Percentiles rank a stretch among this genome's conserved stretches.
These are phyloP conservation scores for Neria commutata DNA, from an alignment of 2,888 invertebrate genomes.

Conservation along the genomic window DNA sequence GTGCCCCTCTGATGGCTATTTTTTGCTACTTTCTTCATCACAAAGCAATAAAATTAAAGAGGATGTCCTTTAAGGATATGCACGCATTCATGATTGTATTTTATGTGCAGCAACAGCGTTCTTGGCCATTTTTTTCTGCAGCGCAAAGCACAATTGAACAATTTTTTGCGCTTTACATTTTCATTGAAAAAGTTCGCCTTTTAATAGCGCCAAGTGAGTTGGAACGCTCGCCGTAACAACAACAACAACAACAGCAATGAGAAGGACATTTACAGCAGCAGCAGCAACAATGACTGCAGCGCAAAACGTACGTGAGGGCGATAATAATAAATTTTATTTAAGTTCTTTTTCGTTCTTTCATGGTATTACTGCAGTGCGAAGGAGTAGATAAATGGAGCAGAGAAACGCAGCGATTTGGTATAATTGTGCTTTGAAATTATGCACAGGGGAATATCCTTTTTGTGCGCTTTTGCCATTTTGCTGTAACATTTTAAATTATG, in stretches of 20 bases:
- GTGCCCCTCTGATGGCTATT: constrained; percentile 40
- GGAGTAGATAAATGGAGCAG: background rate
- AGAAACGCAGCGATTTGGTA: constrained; percentile 18
- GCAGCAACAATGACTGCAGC: constrained; percentile 7
- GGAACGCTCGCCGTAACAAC: constrained; percentile 8
- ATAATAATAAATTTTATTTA: constrained; percentile 2
- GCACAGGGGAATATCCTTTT: constrained; percentile 30
- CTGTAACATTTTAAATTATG: no score
- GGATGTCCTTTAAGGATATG: constrained; percentile 20
- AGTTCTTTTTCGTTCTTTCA: background rate
- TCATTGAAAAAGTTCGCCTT: constrained; percentile 36
- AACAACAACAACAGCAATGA: background rate
- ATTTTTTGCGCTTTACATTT: constrained; percentile 16
- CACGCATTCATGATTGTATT: constrained; percentile 14
- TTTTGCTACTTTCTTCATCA: background rate
- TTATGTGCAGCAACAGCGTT: background rate
- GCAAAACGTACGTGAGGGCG: background rate
- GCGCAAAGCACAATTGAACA: no score
- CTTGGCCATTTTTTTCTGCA: constrained; percentile 11
- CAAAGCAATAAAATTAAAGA: constrained; percentile 13
- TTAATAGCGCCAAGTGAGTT: constrained; percentile 31
- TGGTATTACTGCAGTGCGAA: no score
- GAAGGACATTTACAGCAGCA: background rate
- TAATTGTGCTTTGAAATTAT: constrained; percentile 29
- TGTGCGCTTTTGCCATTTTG: no score